Conservation (phyloP, 2,888 invertebrate genomes). For the Drosophila robusta region DNA sequence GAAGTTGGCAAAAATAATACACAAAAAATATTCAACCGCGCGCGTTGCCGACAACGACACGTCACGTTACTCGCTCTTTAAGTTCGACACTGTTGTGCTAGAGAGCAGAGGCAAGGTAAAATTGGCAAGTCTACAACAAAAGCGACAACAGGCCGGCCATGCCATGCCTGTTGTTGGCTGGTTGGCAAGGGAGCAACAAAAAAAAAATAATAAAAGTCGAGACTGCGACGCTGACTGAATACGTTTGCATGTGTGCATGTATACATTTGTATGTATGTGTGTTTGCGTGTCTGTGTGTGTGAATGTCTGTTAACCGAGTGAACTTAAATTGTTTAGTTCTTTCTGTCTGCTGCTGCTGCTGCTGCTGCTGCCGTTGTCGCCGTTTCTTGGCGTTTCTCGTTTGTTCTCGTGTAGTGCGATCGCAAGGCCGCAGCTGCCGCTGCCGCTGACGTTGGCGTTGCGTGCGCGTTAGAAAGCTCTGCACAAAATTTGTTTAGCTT, state of each 20-base stretch:
- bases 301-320: conserved; percentile 69
- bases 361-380: conserved; percentile 26
- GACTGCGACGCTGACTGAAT: conserved; percentile 40
- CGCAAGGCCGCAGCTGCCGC: conserved; percentile 49
- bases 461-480: conserved; percentile 48
- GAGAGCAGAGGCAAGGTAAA: conserved; percentile 70
- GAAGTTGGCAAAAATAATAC: conserved; percentile 61
- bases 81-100: conserved; percentile 72
- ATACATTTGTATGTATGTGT: conserved; percentile 19
- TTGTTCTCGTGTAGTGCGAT: conserved; percentile 34
- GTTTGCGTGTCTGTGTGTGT: conserved; percentile 40
- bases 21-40: conserved; percentile 60
- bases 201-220: neutral
- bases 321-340: conserved; percentile 72
- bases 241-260: conserved; percentile 16
- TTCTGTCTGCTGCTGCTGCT: conserved; percentile 35
- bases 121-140: conserved; percentile 67
- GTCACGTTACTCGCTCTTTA: conserved; percentile 80
- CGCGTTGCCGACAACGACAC: conserved; percentile 68
- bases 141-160: conserved; percentile 41
- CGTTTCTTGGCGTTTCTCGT: conserved; percentile 47
- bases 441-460: conserved; percentile 14
- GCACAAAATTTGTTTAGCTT: conserved; percentile 3
- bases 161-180: conserved; percentile 4
- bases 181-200: conserved; percentile 20